Percentiles rank a stretch among this genome's conserved stretches.
Evolutionary conservation across 2,888 invertebrate genomes (phyloP).

Genomic region (Mesochorus sp.): DNA sequence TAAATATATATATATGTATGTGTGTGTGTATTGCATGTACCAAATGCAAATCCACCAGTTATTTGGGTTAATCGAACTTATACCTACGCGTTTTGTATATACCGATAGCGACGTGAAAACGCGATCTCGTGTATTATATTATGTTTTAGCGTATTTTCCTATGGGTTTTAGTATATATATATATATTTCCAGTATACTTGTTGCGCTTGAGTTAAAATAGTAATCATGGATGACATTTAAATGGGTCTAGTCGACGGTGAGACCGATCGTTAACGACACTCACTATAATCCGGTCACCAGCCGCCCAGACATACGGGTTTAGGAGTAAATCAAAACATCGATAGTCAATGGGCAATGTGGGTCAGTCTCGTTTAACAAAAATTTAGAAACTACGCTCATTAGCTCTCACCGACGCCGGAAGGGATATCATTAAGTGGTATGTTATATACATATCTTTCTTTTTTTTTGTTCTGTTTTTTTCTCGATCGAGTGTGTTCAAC

Average conservation of each 20-base stretch:
- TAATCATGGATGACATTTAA: conserved; percentile 50
- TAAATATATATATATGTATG: not conserved
- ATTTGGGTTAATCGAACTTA: conserved; percentile 43
- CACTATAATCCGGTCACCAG: not conserved
- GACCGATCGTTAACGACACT: conserved; percentile 26
- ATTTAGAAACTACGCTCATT: not conserved
- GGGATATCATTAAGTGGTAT: too few species aligned
- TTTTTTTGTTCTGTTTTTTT: too few species aligned
- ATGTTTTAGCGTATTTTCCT: not conserved
- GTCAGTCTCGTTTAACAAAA: not conserved
- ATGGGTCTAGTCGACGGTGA: conserved; percentile 14
- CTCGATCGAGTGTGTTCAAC: too few species aligned
- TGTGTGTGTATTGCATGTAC: not conserved
- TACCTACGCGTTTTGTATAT: conserved; percentile 13
- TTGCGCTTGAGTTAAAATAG: conserved; percentile 34
- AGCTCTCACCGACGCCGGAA: too few species aligned
- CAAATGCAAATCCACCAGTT: conserved; percentile 29
- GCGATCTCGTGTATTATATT: conserved; percentile 35
- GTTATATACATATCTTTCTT: too few species aligned
- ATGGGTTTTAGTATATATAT: not conserved
- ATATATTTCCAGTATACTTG: conserved; percentile 11
- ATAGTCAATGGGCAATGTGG: not conserved
- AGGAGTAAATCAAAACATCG: not conserved
- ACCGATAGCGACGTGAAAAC: conserved; percentile 10
- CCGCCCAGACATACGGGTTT: not conserved